Evolutionary conservation across 2,113 vertebrate genomes (phyloP).

Genomic region (Gobiocypris rarus): DNA sequence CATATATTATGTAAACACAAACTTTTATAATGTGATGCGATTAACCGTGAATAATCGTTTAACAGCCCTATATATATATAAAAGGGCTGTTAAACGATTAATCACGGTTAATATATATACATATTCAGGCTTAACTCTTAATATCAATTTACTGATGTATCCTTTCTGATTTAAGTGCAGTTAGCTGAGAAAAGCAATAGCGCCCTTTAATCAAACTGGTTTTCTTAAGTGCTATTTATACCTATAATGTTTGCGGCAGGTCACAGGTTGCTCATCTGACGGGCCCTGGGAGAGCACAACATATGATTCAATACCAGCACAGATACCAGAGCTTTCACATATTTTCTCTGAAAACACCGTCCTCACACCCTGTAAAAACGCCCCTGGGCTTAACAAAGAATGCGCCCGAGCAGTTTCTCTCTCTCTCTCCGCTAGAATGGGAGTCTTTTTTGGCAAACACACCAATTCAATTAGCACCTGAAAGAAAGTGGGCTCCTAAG

Average conservation of each 20-base stretch:
- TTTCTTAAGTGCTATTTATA: slow-evolving; percentile 64
- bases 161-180: not conserved
- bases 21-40: no score
- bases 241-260: slow-evolving; percentile 65
- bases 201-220: slow-evolving; percentile 68
- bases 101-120: no score
- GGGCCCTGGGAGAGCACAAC: slow-evolving; percentile 47
- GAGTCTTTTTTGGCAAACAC: slow-evolving; percentile 36
- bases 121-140: slow-evolving; percentile 44
- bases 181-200: not conserved
- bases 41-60: no score
- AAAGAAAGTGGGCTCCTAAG: slow-evolving; percentile 55
- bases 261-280: slow-evolving; percentile 49
- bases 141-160: slow-evolving; percentile 50
- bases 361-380: slow-evolving; percentile 45
- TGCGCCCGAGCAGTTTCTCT: slow-evolving; percentile 38
- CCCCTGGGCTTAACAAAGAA: slow-evolving; percentile 52
- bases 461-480: slow-evolving; percentile 64
- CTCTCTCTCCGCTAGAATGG: slow-evolving; percentile 18
- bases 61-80: no score
- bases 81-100: no score
- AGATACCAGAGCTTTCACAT: slow-evolving; percentile 57
- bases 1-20: no score
- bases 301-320: slow-evolving; percentile 61
- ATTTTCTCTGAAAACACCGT: slow-evolving; percentile 62